phyloP scores from a whole-genome alignment of 2,888 invertebrate genomes.

The Deilephila porcellus region DNA sequence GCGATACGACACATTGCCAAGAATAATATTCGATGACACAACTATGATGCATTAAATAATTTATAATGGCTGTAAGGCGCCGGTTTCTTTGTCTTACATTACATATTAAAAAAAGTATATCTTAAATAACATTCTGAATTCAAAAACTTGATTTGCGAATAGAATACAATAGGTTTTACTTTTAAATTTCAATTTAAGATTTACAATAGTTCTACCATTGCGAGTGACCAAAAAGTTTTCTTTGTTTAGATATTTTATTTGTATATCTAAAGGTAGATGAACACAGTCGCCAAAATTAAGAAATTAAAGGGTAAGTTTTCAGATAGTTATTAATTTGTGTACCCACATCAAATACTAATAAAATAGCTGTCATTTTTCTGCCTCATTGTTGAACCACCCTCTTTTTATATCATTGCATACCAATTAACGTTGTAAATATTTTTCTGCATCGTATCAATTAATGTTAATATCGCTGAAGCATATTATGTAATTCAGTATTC shows the following conservation, averaged over 20 bases:
- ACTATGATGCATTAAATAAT: conserved; percentile 27
- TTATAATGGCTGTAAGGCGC: conserved; percentile 5
- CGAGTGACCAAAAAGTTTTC: neutral
- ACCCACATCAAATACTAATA: too few relatives aligned
- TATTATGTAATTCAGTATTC: too few relatives aligned
- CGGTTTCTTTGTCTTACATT: neutral
- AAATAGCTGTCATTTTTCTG: conserved; percentile 13
- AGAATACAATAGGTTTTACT: neutral
- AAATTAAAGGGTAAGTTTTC: conserved; percentile 67
- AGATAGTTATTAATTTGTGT: neutral
- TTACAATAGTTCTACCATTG: neutral
- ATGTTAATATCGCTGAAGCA: too few relatives aligned
- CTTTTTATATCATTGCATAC: conserved; percentile 1
- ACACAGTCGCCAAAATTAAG: conserved; percentile 67
- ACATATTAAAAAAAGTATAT: neutral
- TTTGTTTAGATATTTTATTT: conserved; percentile 10
- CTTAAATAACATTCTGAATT: conserved; percentile 9
- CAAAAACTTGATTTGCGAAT: neutral
- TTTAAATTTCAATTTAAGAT: neutral
- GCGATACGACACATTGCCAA: conserved; percentile 46
- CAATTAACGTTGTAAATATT: neutral
- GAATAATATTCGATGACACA: conserved; percentile 24
- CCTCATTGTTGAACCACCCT: conserved; percentile 5
- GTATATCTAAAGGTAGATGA: conserved; percentile 27
- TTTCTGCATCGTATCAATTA: neutral